Evolutionary conservation across 2,113 vertebrate genomes (phyloP), one percentile per base, ranked within the genome.

Genomic region (Tringa solitaria): DNA sequence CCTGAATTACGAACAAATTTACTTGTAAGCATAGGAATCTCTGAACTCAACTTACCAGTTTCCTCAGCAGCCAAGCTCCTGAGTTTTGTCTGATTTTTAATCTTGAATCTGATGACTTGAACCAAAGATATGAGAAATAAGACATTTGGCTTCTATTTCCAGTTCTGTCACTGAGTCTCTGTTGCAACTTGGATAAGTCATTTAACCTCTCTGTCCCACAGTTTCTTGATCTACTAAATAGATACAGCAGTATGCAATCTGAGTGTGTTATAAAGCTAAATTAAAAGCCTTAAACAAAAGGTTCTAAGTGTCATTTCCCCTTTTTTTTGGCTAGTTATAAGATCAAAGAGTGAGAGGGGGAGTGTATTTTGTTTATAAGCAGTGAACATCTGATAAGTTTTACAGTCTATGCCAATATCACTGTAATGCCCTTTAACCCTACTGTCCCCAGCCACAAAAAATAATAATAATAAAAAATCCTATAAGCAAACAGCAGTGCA

Each of bases 341-440:
- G 91, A 95, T 95, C 87, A 95, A 91, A 95, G 89, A 83, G 45
- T 51, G 43, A 85, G 68, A 94, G 84, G 54, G 30, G 46, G 75
- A 84, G 14, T 37, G 39, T 78, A 56, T 41, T 93, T 32, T 92
- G 75, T 96, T 96, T 95, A 93, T 92, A 92, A 93, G 79, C 70
- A 89, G 48, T 48, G 83, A 97, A 95, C 86, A 94, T 95, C 88
- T 96, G 94, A 96, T 92, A 90, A 82, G 60, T 86, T 90, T 93
- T 92, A 86, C 35, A 89, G 80, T 64, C 35, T 79, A 65, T 82
- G 80, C 53, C 80, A 90, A 50, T 60, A 81, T 61, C 83, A n/a
- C 24, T 84, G 19, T 59, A 92, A 78, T 84, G 43, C 30, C 76
- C 48, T 95, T 95, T 91, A 87, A 96, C 78, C 45, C 35, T 68